Percentiles rank a stretch among this genome's conserved stretches.
Evolutionary conservation across 2,888 invertebrate genomes (phyloP).

Genomic region (Philereme transversata): DNA sequence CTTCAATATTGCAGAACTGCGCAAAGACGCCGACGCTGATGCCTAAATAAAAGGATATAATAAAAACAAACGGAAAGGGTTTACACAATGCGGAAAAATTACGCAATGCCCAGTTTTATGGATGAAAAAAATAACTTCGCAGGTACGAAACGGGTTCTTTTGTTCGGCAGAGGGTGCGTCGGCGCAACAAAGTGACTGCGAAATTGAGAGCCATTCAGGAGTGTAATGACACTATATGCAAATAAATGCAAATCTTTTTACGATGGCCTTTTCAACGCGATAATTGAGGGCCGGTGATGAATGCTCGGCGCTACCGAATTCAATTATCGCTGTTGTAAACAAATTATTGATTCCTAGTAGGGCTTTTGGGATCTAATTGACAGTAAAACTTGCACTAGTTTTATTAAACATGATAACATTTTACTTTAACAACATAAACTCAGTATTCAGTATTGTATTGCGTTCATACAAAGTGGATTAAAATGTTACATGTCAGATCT

Average conservation of each 20-base stretch:
- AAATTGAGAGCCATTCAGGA: slow-evolving; percentile 62
- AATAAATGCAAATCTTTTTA: slow-evolving; percentile 73
- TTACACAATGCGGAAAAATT: slow-evolving; percentile 81
- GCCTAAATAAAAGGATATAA: slow-evolving; percentile 69
- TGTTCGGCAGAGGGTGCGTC: slow-evolving; percentile 50
- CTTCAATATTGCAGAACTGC: slow-evolving; percentile 72
- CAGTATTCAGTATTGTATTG: no score
- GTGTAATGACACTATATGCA: slow-evolving; percentile 70
- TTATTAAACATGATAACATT: background rate
- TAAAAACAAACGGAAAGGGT: slow-evolving; percentile 83
- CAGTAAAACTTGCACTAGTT: slow-evolving; percentile 2
- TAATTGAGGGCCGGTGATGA: slow-evolving; percentile 55
- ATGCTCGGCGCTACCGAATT: slow-evolving; percentile 62
- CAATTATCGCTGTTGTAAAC: slow-evolving; percentile 63
- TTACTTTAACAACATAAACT: no score
- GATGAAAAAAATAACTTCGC: slow-evolving; percentile 68
- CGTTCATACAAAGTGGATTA: no score
- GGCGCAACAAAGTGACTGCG: slow-evolving; percentile 50
- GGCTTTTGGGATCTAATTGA: slow-evolving; percentile 11
- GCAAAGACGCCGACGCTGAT: slow-evolving; percentile 74
- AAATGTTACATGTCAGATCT: no score
- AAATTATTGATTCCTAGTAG: slow-evolving; percentile 46
- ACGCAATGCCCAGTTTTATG: slow-evolving; percentile 78
- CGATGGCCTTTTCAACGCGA: slow-evolving; percentile 51
- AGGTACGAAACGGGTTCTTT: slow-evolving; percentile 69